phyloP scores from a whole-genome alignment of 2,888 invertebrate species.

The Andrena dorsata region DNA sequence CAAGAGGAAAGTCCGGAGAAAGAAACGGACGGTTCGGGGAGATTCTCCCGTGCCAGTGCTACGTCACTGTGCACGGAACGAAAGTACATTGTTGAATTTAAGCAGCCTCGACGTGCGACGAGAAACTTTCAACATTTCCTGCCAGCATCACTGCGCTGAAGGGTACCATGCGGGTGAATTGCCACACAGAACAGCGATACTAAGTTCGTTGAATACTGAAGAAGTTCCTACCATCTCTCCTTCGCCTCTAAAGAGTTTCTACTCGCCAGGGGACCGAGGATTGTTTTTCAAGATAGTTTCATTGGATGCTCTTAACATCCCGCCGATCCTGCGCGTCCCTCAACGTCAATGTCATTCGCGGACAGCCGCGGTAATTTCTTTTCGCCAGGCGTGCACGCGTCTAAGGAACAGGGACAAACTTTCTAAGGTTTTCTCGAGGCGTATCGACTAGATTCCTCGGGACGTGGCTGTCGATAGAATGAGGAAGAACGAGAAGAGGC shows the following conservation, averaged over 20 bases:
- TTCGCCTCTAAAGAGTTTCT: neutral
- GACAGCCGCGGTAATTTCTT: neutral
- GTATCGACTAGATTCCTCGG: conserved; percentile 41
- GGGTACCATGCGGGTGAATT: neutral
- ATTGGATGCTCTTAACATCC: neutral
- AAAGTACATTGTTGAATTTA: conserved; percentile 43
- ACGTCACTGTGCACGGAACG: conserved; percentile 33
- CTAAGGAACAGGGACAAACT: conserved; percentile 49
- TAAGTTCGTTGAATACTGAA: neutral
- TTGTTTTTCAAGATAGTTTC: neutral
- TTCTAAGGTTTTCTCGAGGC: conserved; percentile 42
- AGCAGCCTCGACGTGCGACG: conserved; percentile 11
- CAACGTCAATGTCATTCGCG: conserved; percentile 8
- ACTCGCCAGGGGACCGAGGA: neutral
- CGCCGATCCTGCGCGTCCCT: neutral
- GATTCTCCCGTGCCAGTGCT: conserved; percentile 34
- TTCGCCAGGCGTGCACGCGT: conserved; percentile 8
- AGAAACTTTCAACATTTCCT: neutral
- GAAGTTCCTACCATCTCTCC: neutral
- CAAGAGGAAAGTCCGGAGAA: conserved; percentile 52
- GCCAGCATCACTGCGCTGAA: neutral
- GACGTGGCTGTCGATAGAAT: conserved; percentile 37
- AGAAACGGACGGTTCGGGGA: conserved; percentile 22
- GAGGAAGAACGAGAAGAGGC: conserved; percentile 31
- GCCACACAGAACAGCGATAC: neutral